Conservation (phyloP, 2,797 vertebrate species). For the Aselliscus stoliczkanus region DNA sequence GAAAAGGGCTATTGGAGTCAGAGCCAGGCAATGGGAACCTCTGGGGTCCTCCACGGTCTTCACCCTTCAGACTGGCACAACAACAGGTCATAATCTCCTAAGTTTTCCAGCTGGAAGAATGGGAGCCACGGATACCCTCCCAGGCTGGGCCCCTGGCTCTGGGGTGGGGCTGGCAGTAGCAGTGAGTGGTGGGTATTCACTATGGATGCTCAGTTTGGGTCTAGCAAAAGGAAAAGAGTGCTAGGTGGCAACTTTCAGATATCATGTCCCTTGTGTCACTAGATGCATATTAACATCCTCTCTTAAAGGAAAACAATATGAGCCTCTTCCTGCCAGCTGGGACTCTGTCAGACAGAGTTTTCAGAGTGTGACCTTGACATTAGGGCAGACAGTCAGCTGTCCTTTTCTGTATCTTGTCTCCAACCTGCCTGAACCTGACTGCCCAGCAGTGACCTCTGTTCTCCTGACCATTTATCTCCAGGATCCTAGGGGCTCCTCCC, state of each 20-base stretch:
- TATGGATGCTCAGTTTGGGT: neutral
- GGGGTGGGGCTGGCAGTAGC: rapidly evolving
- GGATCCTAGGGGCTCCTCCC: neutral
- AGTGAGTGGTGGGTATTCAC: too few relatives aligned
- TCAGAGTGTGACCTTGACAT: neutral
- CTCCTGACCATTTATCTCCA: neutral
- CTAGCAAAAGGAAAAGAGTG: neutral
- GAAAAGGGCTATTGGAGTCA: neutral
- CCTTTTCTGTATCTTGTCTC: neutral
- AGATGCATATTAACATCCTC: neutral
- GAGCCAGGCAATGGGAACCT: neutral
- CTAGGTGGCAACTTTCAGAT: neutral
- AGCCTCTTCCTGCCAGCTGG: neutral
- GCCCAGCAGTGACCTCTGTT: neutral
- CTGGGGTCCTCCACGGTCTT: neutral
- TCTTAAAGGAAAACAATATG: neutral
- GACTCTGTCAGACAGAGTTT: neutral
- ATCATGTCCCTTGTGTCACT: neutral
- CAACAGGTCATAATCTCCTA: neutral
- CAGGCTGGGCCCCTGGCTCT: neutral
- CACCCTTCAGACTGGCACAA: neutral
- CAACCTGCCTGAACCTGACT: neutral
- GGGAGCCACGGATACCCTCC: neutral
- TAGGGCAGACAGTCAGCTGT: neutral
- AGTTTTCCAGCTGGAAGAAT: neutral